Evolutionary conservation across 2,797 vertebrate genomes (phyloP), one percentile per base, ranked within the genome.

Genomic region (Spondyliosoma cantharus): DNA sequence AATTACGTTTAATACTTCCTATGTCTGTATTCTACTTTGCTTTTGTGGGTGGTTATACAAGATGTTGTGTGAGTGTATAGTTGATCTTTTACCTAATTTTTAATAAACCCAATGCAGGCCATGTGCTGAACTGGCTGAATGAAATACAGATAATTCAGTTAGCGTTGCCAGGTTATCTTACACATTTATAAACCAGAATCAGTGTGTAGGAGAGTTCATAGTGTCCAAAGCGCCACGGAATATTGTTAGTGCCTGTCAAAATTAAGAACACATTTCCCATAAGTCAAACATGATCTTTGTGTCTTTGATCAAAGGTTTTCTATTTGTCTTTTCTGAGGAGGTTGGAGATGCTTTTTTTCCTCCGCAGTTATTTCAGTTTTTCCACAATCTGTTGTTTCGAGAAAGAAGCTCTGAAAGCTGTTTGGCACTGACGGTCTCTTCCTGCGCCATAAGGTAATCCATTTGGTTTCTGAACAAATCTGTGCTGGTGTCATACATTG

Each of bases 381-480:
- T 50, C 53, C 22, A 24, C 69, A 70, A 24, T 29, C 62, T 71
- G 53, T 11, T 59, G 25, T 68, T 69, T 65, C 4, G 32, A 65
- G 29, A 65, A 48, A 48, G 42, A 75, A 50, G 59, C 29, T 60
- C 54, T 54, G n/a, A 78, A 72, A 63, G 52, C 75, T 75, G 58
- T 76, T 76, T 74, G 72, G 69, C 69, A 61, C 66, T 57, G 57
- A 56, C 60, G 22, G 56, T 56, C 4, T 64, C 8, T 56, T 15
- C 71, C 49, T 50, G 68, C 70, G 71, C 70, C 78, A 64, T 56
- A 61, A 72, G 66, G 52, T 74, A 78, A 89, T 83, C 64, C 29
- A 3, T 78, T 65, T 85, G 53, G 67, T 80, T 76, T 67, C 54
- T 16, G 37, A 82, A 60, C 57, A 81, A 64, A 82, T 74, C 61